Conservation (phyloP, 1,140 invertebrate species). For the Harpegnathos saltator region DNA sequence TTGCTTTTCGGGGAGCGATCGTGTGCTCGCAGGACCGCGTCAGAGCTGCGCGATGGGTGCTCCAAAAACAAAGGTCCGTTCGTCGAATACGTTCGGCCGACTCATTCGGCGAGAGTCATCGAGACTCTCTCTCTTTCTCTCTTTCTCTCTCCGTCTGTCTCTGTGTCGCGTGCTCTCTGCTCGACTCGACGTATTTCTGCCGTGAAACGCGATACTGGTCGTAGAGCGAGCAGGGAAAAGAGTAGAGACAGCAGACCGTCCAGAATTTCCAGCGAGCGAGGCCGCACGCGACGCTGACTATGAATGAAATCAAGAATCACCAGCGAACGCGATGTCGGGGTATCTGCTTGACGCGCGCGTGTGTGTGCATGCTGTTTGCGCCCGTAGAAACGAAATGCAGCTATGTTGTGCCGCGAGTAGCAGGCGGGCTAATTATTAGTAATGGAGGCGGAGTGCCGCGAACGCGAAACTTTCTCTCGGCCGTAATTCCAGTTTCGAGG, state of each 20-base stretch:
- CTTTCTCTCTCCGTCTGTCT: not conserved
- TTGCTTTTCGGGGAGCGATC: not conserved
- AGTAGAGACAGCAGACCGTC: constrained; percentile 16
- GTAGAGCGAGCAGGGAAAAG: constrained; percentile 14
- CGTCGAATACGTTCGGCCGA: constrained; percentile 6
- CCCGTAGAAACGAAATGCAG: constrained; percentile 17
- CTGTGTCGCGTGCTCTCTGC: not conserved
- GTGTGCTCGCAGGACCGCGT: not conserved
- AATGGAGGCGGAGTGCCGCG: constrained; percentile 13
- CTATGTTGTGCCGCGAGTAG: constrained; percentile 21
- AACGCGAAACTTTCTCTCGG: constrained; percentile 23
- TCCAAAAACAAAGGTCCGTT: not conserved
- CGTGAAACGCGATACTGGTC: constrained; percentile 35
- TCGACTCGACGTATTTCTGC: constrained; percentile 11
- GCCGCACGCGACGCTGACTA: constrained; percentile 42
- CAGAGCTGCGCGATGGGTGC: not conserved
- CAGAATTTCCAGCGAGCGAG: constrained; percentile 42
- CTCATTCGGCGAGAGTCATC: constrained; percentile 12
- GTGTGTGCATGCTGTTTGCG: not conserved
- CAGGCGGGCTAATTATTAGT: constrained; percentile 40
- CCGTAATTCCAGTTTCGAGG: constrained; percentile 9
- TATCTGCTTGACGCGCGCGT: not conserved
- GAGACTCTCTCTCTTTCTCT: not conserved
- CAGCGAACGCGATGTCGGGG: not conserved
- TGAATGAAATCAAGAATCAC: constrained; percentile 59